phyloP scores from a whole-genome alignment of 2,888 invertebrate genomes.

The Seira ritae region DNA sequence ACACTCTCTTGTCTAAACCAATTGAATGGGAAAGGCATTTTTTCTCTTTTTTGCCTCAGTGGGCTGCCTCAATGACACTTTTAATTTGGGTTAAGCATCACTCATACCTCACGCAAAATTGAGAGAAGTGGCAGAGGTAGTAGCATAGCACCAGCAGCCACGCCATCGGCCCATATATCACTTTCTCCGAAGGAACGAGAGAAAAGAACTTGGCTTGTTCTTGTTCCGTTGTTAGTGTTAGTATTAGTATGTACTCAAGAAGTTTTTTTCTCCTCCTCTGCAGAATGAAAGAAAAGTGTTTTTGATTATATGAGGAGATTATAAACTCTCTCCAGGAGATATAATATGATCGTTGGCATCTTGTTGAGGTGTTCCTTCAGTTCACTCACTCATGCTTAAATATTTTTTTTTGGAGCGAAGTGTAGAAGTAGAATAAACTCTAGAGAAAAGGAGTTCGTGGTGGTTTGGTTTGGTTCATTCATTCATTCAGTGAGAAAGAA shows the following conservation, averaged over 20 bases:
- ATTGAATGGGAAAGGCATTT: constrained; percentile 24
- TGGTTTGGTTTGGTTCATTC: neutral
- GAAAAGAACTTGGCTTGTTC: neutral
- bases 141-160: neutral
- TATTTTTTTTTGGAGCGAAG: neutral
- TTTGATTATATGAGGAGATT: constrained; percentile 19
- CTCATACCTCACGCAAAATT: constrained; percentile 62
- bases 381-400: neutral
- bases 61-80: constrained; percentile 63
- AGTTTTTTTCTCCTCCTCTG: neutral
- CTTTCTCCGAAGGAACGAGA: constrained; percentile 1
- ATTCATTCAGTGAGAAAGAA: constrained; percentile 27
- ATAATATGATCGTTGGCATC: constrained; percentile 33
- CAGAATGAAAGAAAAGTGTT: neutral
- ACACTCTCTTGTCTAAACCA: neutral
- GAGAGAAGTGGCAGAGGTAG: constrained; percentile 10
- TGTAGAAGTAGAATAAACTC: constrained; percentile 9
- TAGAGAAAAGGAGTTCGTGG: neutral
- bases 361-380: constrained; percentile 23
- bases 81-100: constrained; percentile 65
- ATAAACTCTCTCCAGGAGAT: constrained; percentile 4
- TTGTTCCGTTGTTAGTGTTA: neutral
- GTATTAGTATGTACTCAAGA: neutral
- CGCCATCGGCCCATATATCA: constrained; percentile 7
- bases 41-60: constrained; percentile 17